These are phyloP conservation scores for Pachyramphus minor DNA, from an alignment of 2,113 vertebrate genomes.

Conservation along the genomic window DNA sequence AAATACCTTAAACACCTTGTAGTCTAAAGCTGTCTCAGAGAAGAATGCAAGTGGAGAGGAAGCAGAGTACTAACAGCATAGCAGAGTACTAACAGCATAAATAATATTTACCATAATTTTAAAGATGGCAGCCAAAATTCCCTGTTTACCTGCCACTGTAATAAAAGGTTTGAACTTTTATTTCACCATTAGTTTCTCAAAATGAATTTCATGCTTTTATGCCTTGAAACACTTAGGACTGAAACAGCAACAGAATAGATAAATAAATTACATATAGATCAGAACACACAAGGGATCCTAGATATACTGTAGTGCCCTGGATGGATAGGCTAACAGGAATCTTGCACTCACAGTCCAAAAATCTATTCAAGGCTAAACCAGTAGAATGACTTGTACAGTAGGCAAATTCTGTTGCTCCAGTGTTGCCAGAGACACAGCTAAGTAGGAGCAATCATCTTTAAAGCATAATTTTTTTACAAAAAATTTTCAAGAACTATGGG, in stretches of 20 bases:
- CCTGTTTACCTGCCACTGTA: not conserved
- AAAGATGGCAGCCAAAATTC: not conserved
- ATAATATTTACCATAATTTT: not conserved
- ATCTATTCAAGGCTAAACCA: not conserved
- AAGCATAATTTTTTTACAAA: not conserved
- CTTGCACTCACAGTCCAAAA: not conserved
- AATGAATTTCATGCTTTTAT: not conserved
- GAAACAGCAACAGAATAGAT: not conserved
- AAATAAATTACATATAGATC: not conserved
- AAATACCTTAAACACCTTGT: not conserved
- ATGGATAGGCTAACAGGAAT: not conserved
- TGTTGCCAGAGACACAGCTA: not conserved
- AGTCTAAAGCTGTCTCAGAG: not conserved
- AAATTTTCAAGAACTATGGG: not conserved
- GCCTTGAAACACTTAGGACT: not conserved
- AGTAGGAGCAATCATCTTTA: not conserved
- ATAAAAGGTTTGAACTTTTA: not conserved
- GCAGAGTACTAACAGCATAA: too few relatives aligned
- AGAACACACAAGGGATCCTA: not conserved
- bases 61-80: not conserved
- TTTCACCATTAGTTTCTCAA: not conserved
- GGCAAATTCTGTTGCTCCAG: not conserved
- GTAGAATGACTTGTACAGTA: not conserved
- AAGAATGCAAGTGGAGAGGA: not conserved
- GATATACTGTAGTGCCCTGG: not conserved